Conservation (phyloP, 2,888 invertebrate species). For the Pilophorus perplexus region DNA sequence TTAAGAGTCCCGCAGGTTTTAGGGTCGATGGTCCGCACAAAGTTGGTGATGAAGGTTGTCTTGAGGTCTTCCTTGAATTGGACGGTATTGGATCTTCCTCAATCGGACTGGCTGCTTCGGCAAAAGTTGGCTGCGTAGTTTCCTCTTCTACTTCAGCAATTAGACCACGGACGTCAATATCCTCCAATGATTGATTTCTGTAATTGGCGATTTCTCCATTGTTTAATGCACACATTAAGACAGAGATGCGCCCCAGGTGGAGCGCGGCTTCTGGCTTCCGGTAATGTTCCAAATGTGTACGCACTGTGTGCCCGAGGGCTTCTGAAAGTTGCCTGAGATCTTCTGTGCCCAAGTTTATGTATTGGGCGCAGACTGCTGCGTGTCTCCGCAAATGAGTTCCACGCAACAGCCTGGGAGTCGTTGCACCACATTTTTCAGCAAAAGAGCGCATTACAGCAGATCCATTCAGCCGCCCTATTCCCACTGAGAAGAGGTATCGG, state of each 20-base stretch:
- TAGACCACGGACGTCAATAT: background rate
- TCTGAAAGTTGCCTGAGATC: slow-evolving; percentile 13
- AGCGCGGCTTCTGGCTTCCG: slow-evolving; percentile 16
- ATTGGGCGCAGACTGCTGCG: slow-evolving; percentile 21
- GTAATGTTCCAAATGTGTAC: slow-evolving; percentile 10
- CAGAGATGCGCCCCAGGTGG: slow-evolving; percentile 11
- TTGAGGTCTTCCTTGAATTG: too few species aligned
- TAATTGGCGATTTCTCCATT: background rate
- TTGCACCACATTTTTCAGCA: slow-evolving; percentile 5
- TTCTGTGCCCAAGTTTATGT: background rate
- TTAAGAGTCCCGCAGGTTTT: background rate
- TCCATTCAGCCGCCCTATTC: background rate
- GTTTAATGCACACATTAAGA: slow-evolving; percentile 14
- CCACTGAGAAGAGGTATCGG: background rate
- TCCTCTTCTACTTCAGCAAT: background rate
- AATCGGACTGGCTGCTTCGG: background rate
- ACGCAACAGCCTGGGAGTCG: background rate
- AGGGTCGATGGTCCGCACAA: background rate
- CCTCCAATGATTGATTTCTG: background rate
- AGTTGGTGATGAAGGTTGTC: too few species aligned
- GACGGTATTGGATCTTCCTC: background rate
- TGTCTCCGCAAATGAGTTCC: slow-evolving; percentile 21
- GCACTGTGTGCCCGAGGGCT: slow-evolving; percentile 7
- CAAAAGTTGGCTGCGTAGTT: background rate
- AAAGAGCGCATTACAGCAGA: slow-evolving; percentile 18